Conservation (phyloP, 2,113 vertebrate genomes). For the Ptyas mucosa region DNA sequence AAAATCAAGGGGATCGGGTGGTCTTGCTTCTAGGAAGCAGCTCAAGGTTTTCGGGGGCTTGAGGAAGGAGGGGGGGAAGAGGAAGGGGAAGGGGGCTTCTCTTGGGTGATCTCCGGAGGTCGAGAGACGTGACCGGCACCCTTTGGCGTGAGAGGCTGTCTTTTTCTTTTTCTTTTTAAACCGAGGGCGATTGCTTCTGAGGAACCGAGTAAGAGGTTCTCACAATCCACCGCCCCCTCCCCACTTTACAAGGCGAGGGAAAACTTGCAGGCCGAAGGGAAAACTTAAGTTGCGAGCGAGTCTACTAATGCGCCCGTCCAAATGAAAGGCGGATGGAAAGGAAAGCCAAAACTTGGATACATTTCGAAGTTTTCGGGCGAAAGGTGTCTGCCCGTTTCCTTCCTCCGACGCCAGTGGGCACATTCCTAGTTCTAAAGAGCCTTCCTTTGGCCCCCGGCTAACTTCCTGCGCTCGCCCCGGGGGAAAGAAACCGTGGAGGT, state of each 20-base stretch:
- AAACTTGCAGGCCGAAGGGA: not conserved
- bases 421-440: not conserved
- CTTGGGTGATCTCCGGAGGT: not conserved
- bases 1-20: not conserved
- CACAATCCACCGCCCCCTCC: not conserved
- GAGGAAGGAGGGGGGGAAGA: too few relatives aligned
- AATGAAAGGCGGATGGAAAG: not conserved
- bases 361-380: not conserved
- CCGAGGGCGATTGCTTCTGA: not conserved
- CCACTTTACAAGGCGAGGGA: not conserved
- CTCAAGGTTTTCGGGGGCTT: not conserved
- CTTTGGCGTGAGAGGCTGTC: not conserved
- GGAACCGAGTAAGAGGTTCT: too few relatives aligned
- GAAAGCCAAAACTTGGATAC: not conserved
- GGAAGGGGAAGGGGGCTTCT: not conserved
- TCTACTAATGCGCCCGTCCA: not conserved
- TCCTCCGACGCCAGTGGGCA: not conserved
- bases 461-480: not conserved
- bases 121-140: not conserved
- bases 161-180: not conserved
- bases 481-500: not conserved
- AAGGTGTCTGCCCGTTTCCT: not conserved
- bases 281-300: not conserved
- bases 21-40: not conserved
- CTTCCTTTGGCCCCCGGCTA: not conserved